Base-by-base conservation (phyloP, 2,888 invertebrate species). In the Drosophila testacea region DNA sequence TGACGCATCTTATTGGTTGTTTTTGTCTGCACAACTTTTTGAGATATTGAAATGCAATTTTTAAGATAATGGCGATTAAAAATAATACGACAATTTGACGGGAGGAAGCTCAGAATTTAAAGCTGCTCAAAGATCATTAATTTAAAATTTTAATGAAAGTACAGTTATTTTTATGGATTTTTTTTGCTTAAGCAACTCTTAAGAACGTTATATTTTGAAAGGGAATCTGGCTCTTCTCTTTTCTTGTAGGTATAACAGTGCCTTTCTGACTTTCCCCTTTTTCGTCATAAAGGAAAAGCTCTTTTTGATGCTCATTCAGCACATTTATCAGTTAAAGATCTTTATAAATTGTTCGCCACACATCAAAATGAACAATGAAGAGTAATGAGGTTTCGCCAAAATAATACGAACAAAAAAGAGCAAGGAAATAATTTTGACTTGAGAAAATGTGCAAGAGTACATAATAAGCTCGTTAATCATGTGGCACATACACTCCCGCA, bases 381-480 rank as follows among this genome's bases (percentile, higher is more conserved):
- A 84, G 62, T 79, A 84, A 87, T 79, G 81, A 73, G 71, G 30
- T 62, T 63, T 44, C 28, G 77, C 51, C 62, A 68, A 63, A 74
- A 67, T 64, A 62, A 55, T 61, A 60, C 59, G 46, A 50, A 59
- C 36, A n/a, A 66, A 52, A 30, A 30, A 7, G 41, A 16, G 30
- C 16, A 28, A 11, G 41, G 34, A 55, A 55, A 56, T 44, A n/a
- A 56, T 36, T 56, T 56, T 44, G 55, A 44, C 44, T 48, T 22
- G 38, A 34, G 36, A 38, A 42, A 62, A 39, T 67, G 65, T 52
- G 66, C 51, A 39, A 64, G 61, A 81, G 85, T 85, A 64, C 54
- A 79, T 85, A 75, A 81, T 77, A 79, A 74, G 76, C 74, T 81
- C 81, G 80, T 88, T 86, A 88, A 88, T 89, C 88, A 87, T 76